Percentiles rank a stretch among this genome's conserved stretches.
phyloP scores from a whole-genome alignment of 64 coral and sea anemone genomes.

The Acropora yongei region DNA sequence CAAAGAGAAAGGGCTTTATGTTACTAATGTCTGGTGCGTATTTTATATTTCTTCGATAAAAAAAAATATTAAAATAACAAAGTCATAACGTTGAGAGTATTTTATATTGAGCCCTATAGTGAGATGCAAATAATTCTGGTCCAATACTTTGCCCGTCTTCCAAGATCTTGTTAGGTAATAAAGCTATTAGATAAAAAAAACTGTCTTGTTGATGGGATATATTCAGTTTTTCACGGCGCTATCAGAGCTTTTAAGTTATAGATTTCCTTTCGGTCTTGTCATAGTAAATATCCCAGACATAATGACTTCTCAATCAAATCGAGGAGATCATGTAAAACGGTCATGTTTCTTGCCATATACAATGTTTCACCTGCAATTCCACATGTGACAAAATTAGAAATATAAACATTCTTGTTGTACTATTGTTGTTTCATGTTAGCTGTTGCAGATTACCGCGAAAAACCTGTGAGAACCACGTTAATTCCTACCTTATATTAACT shows the following conservation, averaged over 20 bases:
- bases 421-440: conserved; percentile 6
- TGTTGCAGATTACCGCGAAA: neutral
- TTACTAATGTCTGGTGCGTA: no score
- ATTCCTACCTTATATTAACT: neutral
- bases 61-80: no score
- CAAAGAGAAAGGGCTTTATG: no score
- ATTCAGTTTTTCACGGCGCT: no score
- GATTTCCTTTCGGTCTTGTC: neutral
- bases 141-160: no score
- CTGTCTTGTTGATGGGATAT: no score
- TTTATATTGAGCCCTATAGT: no score
- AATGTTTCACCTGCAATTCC: neutral
- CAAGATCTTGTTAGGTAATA: no score
- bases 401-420: conserved; percentile 4
- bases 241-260: neutral
- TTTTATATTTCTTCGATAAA: no score
- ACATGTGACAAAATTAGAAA: conserved; percentile 23
- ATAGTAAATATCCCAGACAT: neutral
- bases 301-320: neutral
- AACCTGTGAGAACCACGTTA: neutral
- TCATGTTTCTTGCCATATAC: neutral
- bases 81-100: no score
- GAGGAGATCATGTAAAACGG: neutral
- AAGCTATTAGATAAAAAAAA: no score
- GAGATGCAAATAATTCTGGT: no score